Conservation (phyloP, 2,797 vertebrate genomes). For the Sebastiscus tertius region DNA sequence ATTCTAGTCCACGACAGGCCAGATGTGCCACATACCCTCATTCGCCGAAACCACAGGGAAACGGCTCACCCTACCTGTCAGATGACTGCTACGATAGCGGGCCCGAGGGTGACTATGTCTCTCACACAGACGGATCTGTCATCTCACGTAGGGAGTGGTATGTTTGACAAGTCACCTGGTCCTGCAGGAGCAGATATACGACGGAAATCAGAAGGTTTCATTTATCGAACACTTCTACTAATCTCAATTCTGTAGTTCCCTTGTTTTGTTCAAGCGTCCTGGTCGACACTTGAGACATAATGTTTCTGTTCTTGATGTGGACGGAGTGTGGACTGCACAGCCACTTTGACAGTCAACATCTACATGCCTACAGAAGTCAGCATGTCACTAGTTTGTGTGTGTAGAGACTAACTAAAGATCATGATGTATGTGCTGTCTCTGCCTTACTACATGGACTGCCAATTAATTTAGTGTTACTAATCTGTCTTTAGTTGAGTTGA, state of each 20-base stretch:
- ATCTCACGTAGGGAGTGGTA: constrained; percentile 99
- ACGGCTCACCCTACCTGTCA: constrained; percentile 89
- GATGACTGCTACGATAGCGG: constrained; percentile 91
- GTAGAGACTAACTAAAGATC: constrained; percentile 25
- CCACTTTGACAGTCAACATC: constrained; percentile 21
- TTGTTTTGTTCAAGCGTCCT: constrained; percentile 42
- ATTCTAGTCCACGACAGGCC: constrained; percentile 76
- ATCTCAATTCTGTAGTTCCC: constrained; percentile 36
- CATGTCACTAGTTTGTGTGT: constrained; percentile 35
- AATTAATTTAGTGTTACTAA: constrained; percentile 42
- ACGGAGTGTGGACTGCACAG: constrained; percentile 49
- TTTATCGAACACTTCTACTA: constrained; percentile 38
- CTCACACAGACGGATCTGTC: constrained; percentile 96
- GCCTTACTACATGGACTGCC: constrained; percentile 60
- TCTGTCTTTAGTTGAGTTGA: constrained; percentile 24
- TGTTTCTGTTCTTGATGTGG: constrained; percentile 37
- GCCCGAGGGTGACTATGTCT: constrained; percentile 94
- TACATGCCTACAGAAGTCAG: constrained; percentile 10
- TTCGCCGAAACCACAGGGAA: constrained; percentile 67
- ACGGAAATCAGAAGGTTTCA: constrained; percentile 33
- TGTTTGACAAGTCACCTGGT: constrained; percentile 78
- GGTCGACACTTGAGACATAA: constrained; percentile 53
- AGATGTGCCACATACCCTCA: constrained; percentile 67
- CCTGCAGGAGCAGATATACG: constrained; percentile 32
- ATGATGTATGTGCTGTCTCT: constrained; percentile 41